phyloP scores from a whole-genome alignment of 2,888 invertebrate species.

The Pardosa pseudoannulata region DNA sequence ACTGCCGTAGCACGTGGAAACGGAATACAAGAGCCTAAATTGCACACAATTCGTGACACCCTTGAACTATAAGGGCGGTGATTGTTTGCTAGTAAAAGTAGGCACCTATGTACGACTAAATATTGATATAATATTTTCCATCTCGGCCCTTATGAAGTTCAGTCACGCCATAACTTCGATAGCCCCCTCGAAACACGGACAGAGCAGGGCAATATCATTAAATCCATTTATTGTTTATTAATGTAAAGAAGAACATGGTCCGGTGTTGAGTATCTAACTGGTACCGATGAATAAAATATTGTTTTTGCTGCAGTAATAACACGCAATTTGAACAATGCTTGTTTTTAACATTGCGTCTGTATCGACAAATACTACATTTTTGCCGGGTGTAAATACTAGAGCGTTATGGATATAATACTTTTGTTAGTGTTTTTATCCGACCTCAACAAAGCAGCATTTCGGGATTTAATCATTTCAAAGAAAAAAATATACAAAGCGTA shows the following conservation, averaged over 20 bases:
- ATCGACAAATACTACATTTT: neutral
- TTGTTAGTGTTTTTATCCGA: conserved; percentile 20
- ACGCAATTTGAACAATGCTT: conserved; percentile 51
- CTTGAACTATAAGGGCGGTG: conserved; percentile 64
- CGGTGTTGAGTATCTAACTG: conserved; percentile 43
- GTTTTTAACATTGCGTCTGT: neutral
- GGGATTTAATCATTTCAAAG: neutral
- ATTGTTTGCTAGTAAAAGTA: conserved; percentile 69
- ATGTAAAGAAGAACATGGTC: conserved; percentile 63
- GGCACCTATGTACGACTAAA: conserved; percentile 67
- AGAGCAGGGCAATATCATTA: conserved; percentile 68
- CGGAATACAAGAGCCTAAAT: conserved; percentile 22
- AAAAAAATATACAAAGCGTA: neutral
- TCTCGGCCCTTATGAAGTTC: conserved; percentile 35
- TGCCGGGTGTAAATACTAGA: conserved; percentile 41
- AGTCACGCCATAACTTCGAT: conserved; percentile 39
- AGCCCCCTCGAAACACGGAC: conserved; percentile 11
- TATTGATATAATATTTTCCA: conserved; percentile 69
- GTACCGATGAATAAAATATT: conserved; percentile 67
- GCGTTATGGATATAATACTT: conserved; percentile 48
- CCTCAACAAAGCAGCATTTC: conserved; percentile 1
- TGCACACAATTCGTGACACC: conserved; percentile 60
- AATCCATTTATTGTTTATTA: conserved; percentile 68
- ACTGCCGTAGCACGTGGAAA: conserved; percentile 4
- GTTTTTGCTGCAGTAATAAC: conserved; percentile 32